Conservation (phyloP, 2,113 vertebrate genomes). For the Scytalopus superciliaris region DNA sequence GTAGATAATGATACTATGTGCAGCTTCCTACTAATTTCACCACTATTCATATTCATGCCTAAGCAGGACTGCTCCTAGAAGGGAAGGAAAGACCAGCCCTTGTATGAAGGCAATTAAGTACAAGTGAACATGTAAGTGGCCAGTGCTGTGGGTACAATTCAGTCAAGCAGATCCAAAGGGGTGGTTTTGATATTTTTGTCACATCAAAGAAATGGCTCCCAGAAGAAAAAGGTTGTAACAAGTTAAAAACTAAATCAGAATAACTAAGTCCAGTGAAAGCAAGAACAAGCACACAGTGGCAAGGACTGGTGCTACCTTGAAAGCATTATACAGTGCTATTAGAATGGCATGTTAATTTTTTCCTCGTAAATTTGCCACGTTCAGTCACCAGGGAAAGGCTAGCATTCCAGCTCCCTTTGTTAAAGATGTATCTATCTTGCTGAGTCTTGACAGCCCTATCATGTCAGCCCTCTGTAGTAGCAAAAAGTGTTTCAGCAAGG, state of each 20-base stretch:
- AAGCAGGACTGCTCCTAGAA: neutral
- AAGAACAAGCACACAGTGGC: neutral
- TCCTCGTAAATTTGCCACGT: conserved; percentile 47
- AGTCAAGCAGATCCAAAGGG: neutral
- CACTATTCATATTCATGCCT: neutral
- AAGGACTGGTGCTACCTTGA: neutral
- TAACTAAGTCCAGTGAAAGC: neutral
- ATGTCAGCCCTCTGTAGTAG: conserved; percentile 68
- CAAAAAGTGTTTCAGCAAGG: conserved; percentile 66
- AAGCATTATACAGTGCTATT: neutral
- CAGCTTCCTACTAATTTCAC: neutral
- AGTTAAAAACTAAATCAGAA: conserved; percentile 9
- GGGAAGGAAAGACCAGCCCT: neutral
- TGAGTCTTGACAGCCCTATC: conserved; percentile 70
- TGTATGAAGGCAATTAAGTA: conserved; percentile 20
- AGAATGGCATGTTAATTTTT: conserved; percentile 36
- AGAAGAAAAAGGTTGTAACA: conserved; percentile 12
- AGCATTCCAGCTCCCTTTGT: conserved; percentile 50
- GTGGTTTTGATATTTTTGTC: conserved; percentile 38
- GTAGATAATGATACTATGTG: neutral
- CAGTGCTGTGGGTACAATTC: neutral
- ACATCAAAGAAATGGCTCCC: conserved; percentile 32
- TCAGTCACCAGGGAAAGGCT: conserved; percentile 43
- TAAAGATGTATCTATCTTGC: conserved; percentile 71
- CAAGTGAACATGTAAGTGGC: neutral